Percentiles rank a stretch among this genome's conserved stretches.
Evolutionary conservation across 2,888 invertebrate species (phyloP).

Genomic region (Andricus curvator): DNA sequence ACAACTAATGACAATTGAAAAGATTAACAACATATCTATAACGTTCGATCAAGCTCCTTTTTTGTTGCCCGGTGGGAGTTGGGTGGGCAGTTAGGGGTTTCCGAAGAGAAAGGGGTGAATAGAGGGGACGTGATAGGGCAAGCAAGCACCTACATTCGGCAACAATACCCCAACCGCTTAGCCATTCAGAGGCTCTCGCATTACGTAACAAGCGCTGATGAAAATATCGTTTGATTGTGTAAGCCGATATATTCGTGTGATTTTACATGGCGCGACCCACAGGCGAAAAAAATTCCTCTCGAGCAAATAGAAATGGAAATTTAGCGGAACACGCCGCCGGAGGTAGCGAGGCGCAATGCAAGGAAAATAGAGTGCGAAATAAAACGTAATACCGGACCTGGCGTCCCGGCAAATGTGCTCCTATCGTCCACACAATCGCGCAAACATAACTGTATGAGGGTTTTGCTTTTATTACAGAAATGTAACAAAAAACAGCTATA

Average conservation of each 20-base stretch:
- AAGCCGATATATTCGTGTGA: conserved; percentile 36
- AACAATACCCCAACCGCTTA: conserved; percentile 19
- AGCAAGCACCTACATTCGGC: conserved; percentile 6
- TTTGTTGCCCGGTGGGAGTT: not conserved
- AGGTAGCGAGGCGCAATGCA: conserved; percentile 21
- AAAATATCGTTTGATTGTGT: conserved; percentile 23
- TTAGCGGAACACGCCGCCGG: conserved; percentile 19
- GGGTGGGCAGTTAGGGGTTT: not conserved
- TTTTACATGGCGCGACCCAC: conserved; percentile 13
- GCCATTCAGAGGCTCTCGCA: not conserved
- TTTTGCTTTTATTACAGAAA: not conserved
- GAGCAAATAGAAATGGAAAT: conserved; percentile 33
- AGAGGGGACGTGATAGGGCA: not conserved
- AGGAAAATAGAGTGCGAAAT: conserved; percentile 38
- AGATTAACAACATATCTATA: conserved; percentile 12
- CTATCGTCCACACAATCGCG: conserved; percentile 30
- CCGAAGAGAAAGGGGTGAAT: not conserved
- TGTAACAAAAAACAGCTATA: not conserved
- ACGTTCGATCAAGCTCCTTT: conserved; percentile 21
- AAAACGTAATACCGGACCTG: conserved; percentile 36
- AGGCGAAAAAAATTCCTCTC: conserved; percentile 22
- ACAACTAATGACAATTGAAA: not conserved
- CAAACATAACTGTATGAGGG: not conserved
- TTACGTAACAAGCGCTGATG: conserved; percentile 37
- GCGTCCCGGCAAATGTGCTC: conserved; percentile 25